phyloP scores from a whole-genome alignment of 30 jellyfish, hydroid and myxozoan genomes.

The Cassiopea andromeda region DNA sequence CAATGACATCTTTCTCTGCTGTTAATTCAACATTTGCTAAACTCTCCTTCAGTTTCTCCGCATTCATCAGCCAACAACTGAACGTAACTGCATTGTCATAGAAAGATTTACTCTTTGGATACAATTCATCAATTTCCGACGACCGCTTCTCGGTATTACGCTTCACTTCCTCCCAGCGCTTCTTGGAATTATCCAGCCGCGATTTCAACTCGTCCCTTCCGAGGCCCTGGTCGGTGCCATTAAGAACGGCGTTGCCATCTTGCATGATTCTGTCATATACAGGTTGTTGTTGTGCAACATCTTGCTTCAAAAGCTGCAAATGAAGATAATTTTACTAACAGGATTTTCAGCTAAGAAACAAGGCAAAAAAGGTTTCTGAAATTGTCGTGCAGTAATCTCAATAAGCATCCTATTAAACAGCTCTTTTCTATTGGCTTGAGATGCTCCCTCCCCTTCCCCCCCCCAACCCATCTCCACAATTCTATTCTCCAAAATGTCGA shows the following conservation, averaged over 20 bases:
- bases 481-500: too few relatives aligned
- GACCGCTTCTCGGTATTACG: constrained; percentile 60
- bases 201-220: constrained; percentile 82
- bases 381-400: too few relatives aligned
- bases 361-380: too few relatives aligned
- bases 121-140: constrained; percentile 67
- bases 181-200: constrained; percentile 65
- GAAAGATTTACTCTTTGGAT: constrained; percentile 73
- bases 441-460: too few relatives aligned
- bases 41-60: constrained; percentile 70
- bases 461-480: too few relatives aligned
- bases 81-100: constrained; percentile 76
- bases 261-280: constrained; percentile 77
- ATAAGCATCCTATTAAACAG: too few relatives aligned
- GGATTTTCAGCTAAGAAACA: neutral
- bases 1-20: constrained; percentile 41
- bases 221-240: constrained; percentile 80
- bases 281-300: constrained; percentile 83
- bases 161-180: constrained; percentile 82
- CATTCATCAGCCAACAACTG: constrained; percentile 83
- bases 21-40: constrained; percentile 16
- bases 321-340: neutral
- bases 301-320: constrained; percentile 88
- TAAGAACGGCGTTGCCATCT: constrained; percentile 74
- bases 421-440: too few relatives aligned